Percentiles rank a stretch among this genome's conserved stretches.
Evolutionary conservation across 2,113 vertebrate species (phyloP).

Genomic region (Sitta europaea): DNA sequence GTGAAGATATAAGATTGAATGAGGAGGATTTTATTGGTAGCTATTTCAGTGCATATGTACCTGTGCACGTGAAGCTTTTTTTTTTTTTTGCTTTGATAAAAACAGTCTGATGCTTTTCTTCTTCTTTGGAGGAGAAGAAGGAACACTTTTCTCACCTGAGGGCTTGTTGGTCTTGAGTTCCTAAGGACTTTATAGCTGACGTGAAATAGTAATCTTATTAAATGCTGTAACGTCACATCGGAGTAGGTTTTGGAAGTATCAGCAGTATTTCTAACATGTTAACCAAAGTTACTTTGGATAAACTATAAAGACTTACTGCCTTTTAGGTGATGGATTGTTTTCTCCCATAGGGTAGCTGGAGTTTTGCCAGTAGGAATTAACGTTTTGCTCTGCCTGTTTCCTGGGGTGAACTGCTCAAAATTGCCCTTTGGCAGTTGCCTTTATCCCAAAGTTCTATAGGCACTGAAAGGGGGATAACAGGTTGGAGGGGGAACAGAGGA

Average conservation of each 20-base stretch:
- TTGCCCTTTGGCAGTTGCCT: constrained; percentile 18
- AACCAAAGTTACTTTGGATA: neutral
- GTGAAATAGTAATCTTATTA: constrained; percentile 20
- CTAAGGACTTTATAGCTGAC: neutral
- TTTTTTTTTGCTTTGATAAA: neutral
- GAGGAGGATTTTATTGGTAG: neutral
- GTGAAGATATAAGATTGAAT: neutral
- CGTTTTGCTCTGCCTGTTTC: constrained; percentile 1
- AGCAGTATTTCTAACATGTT: neutral
- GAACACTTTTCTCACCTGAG: neutral
- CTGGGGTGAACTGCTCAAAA: neutral
- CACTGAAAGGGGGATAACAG: neutral
- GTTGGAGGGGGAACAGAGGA: neutral
- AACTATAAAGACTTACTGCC: neutral
- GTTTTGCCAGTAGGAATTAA: neutral
- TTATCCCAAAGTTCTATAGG: neutral
- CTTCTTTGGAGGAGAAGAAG: neutral
- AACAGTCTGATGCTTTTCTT: neutral
- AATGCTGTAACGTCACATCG: neutral
- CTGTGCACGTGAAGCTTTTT: neutral
- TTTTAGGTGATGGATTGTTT: neutral
- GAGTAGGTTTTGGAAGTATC: neutral
- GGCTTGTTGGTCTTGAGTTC: neutral
- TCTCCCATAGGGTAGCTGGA: neutral
- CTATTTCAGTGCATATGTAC: neutral